phyloP scores from a whole-genome alignment of 2,797 vertebrate genomes.

The Muraenolepis orangiensis region DNA sequence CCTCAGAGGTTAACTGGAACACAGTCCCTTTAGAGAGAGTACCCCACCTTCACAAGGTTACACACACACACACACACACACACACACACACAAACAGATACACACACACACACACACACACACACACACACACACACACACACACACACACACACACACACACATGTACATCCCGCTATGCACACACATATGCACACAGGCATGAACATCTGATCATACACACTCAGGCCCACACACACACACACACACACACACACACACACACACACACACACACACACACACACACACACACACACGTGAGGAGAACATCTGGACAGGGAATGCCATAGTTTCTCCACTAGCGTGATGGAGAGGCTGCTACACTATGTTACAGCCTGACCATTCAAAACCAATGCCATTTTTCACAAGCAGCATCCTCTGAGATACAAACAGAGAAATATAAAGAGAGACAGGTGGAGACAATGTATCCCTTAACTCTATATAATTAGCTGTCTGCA shows the following conservation, averaged over 20 bases:
- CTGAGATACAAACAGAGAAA: not conserved
- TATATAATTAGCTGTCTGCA: not conserved
- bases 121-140: slow-evolving; percentile 19
- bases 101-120: slow-evolving; percentile 5
- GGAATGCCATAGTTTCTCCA: slow-evolving; percentile 2
- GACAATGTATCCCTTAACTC: not conserved
- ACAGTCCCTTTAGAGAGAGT: slow-evolving; percentile 44
- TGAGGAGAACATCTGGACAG: not conserved
- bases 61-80: slow-evolving; percentile 27
- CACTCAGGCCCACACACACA: slow-evolving; percentile 19
- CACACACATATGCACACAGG: slow-evolving; percentile 1
- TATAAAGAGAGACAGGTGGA: not conserved
- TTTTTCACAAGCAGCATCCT: slow-evolving; percentile 53
- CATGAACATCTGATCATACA: not conserved
- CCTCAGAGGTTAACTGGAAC: slow-evolving; percentile 52
- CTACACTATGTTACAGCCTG: slow-evolving; percentile 50
- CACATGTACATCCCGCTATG: slow-evolving; percentile 1
- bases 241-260: slow-evolving; percentile 16
- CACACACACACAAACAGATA: slow-evolving; percentile 3
- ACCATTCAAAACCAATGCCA: slow-evolving; percentile 54
- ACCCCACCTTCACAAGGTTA: slow-evolving; percentile 47
- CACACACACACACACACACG: slow-evolving; percentile 1
- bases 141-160: slow-evolving; percentile 17
- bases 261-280: slow-evolving; percentile 4
- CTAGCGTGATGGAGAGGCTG: slow-evolving; percentile 55